phyloP scores from a whole-genome alignment of 2,888 invertebrate species.

The Aphidius colemani region DNA sequence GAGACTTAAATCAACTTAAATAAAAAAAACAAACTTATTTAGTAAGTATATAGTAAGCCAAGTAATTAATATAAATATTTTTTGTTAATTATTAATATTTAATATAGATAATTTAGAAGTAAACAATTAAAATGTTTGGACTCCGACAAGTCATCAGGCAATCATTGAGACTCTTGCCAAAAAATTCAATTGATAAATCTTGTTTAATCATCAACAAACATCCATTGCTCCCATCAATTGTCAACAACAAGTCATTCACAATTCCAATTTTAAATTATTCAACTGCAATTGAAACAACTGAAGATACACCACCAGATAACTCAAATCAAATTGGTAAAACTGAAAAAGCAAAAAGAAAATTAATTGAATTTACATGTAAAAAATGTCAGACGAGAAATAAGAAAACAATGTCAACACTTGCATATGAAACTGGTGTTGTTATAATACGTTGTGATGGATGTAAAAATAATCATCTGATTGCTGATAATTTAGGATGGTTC shows the following conservation, averaged over 20 bases:
- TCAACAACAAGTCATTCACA: neutral
- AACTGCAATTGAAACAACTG: too few species aligned
- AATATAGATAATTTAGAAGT: too few species aligned
- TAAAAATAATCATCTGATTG: conserved; percentile 88
- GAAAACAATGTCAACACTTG: conserved; percentile 81
- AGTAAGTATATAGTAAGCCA: too few species aligned
- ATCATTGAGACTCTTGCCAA: neutral
- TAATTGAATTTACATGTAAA: conserved; percentile 86
- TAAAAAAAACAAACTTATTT: too few species aligned
- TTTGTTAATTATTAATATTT: too few species aligned
- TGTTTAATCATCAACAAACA: neutral
- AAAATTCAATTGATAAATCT: neutral
- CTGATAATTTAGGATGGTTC: conserved; percentile 97
- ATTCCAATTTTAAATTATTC: neutral
- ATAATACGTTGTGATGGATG: conserved; percentile 90
- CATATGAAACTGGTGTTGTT: conserved; percentile 88
- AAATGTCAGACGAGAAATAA: conserved; percentile 78
- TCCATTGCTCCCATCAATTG: neutral
- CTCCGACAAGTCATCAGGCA: conserved; percentile 4
- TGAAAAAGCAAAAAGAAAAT: conserved; percentile 64
- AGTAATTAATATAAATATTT: too few species aligned
- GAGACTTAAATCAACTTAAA: too few species aligned
- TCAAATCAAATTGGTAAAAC: conserved; percentile 50
- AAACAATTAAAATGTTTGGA: conserved; percentile 11
- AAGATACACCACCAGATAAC: too few species aligned